Percentiles rank a stretch among this genome's conserved stretches.
These are phyloP conservation scores for Capreolus pygargus DNA, from an alignment of 2,113 vertebrate species.

Conservation along the genomic window DNA sequence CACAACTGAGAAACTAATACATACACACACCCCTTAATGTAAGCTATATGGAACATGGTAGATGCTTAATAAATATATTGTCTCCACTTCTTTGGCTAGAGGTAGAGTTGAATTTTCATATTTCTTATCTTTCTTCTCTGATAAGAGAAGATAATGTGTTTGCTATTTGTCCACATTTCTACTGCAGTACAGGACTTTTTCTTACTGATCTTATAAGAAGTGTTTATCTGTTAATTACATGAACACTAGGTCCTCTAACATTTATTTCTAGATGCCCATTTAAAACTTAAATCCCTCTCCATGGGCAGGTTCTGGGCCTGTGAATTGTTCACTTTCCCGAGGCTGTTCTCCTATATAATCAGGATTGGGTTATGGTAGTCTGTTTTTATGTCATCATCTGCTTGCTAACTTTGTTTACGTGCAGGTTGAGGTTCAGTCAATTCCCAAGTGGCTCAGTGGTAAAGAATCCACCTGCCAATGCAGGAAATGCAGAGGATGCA, in stretches of 20 bases:
- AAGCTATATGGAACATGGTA: not conserved
- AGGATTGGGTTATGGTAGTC: fast-evolving
- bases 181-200: not conserved
- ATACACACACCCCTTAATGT: not conserved
- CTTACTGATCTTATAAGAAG: not conserved
- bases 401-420: not conserved
- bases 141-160: not conserved
- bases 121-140: not conserved
- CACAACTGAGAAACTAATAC: not conserved
- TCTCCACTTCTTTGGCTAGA: not conserved
- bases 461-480: not conserved
- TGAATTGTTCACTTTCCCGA: not conserved
- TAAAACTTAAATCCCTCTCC: not conserved
- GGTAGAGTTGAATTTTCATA: not conserved
- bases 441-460: not conserved
- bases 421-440: not conserved
- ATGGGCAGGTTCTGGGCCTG: not conserved
- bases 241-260: not conserved
- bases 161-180: not conserved
- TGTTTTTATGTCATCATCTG: not conserved
- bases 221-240: not conserved
- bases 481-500: not conserved
- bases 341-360: fast-evolving
- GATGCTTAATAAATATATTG: not conserved
- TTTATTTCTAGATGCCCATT: not conserved